Conservation (phyloP, 2,888 invertebrate genomes). For the Cinara cedri region DNA sequence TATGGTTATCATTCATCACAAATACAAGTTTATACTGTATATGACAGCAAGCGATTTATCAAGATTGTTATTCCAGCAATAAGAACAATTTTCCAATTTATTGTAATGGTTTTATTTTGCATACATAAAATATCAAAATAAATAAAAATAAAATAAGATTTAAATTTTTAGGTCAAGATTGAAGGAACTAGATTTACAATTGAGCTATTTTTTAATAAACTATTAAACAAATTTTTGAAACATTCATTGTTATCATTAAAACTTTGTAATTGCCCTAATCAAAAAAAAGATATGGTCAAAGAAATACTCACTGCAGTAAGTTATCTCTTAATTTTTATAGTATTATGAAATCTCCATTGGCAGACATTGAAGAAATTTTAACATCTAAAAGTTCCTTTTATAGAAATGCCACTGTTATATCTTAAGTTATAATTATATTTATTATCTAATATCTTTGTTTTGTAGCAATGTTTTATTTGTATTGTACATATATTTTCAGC, state of each 20-base stretch:
- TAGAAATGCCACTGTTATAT: too few relatives aligned
- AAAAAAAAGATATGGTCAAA: slow-evolving; percentile 43
- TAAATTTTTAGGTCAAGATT: slow-evolving; percentile 36
- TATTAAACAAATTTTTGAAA: slow-evolving; percentile 15
- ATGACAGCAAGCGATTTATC: slow-evolving; percentile 23
- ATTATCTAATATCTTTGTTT: too few relatives aligned
- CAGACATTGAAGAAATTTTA: too few relatives aligned
- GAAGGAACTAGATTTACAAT: slow-evolving; percentile 27
- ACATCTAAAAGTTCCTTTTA: too few relatives aligned
- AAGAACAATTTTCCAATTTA: slow-evolving; percentile 44
- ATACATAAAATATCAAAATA: not conserved
- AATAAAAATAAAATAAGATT: not conserved
- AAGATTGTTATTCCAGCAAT: slow-evolving; percentile 44
- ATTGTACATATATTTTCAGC: slow-evolving; percentile 14
- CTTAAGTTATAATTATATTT: too few relatives aligned
- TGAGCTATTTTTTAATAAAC: not conserved
- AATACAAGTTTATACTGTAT: slow-evolving; percentile 19
- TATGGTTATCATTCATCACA: slow-evolving; percentile 49
- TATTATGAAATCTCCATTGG: too few relatives aligned
- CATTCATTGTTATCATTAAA: slow-evolving; percentile 36
- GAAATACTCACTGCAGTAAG: slow-evolving; percentile 44
- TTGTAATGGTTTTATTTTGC: slow-evolving; percentile 26
- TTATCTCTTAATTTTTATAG: not conserved
- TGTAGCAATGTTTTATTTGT: too few relatives aligned
- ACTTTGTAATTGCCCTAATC: slow-evolving; percentile 7